These are phyloP conservation scores for Ameiurus melas DNA, from an alignment of 2,113 vertebrate genomes.

Conservation along the genomic window DNA sequence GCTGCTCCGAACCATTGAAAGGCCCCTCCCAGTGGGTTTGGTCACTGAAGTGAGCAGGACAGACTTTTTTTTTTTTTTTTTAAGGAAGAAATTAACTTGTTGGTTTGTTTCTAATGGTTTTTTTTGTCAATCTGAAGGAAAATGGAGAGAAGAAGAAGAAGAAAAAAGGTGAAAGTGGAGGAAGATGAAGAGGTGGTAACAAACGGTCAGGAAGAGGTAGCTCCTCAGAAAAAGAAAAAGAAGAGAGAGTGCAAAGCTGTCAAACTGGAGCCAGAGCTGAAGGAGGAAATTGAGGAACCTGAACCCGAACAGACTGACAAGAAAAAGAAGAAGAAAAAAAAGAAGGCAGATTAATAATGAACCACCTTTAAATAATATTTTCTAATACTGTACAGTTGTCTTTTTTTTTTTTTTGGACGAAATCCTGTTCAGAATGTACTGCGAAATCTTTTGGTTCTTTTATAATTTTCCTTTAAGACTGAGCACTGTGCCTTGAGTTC, in stretches of 20 bases:
- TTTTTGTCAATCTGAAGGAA: slow-evolving; percentile 40
- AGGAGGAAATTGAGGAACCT: slow-evolving; percentile 28
- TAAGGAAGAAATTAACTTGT: not conserved
- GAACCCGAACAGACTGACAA: slow-evolving; percentile 56
- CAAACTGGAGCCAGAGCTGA: slow-evolving; percentile 39
- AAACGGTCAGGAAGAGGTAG: slow-evolving; percentile 62
- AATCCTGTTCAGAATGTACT: not conserved
- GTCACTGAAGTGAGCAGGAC: slow-evolving; percentile 77
- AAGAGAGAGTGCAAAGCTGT: slow-evolving; percentile 57
- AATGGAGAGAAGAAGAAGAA: slow-evolving; percentile 70
- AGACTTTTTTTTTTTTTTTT: not conserved
- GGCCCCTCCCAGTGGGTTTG: slow-evolving; percentile 62
- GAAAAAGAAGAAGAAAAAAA: slow-evolving; percentile 71
- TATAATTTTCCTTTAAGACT: not conserved
- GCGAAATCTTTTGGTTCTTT: not conserved
- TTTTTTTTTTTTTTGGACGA: not conserved
- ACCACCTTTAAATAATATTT: slow-evolving; percentile 17
- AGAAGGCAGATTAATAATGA: slow-evolving; percentile 37
- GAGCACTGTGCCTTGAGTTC: slow-evolving; percentile 14
- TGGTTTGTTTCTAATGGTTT: not conserved
- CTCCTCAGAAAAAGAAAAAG: slow-evolving; percentile 74
- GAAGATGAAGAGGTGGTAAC: slow-evolving; percentile 40
- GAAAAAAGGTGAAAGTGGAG: slow-evolving; percentile 49
- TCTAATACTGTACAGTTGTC: slow-evolving; percentile 63
- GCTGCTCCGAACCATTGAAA: slow-evolving; percentile 75